A percentile compares a stretch with the other conserved stretches of the same genome.
These are phyloP conservation scores for Tiliacea citrago DNA, from an alignment of 2,888 invertebrate species.

Conservation along the genomic window DNA sequence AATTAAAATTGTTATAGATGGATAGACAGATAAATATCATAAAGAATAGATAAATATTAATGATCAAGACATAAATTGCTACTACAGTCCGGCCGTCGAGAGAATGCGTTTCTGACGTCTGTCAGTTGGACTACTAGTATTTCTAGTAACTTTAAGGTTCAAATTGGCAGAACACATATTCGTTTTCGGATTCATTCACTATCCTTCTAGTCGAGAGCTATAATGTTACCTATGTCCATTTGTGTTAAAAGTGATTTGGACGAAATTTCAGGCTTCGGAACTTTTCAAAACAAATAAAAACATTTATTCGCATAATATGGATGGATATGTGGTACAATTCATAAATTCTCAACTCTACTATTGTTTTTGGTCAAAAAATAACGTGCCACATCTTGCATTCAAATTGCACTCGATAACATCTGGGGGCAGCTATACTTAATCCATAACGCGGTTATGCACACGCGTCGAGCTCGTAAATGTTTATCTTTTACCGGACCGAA, in stretches of 20 bases:
- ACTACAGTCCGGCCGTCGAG: no score
- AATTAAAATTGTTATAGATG: no score
- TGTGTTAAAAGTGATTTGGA: not conserved
- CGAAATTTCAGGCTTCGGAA: not conserved
- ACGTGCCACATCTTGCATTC: slow-evolving; percentile 54
- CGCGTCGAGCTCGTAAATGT: slow-evolving; percentile 66
- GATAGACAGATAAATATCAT: no score
- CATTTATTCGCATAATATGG: not conserved
- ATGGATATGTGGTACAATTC: not conserved
- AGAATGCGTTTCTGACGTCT: no score
- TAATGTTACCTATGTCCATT: not conserved
- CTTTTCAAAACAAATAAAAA: no score
- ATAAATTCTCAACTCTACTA: not conserved
- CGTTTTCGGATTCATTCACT: no score
- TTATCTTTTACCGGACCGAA: slow-evolving; percentile 58
- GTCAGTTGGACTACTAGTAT: no score
- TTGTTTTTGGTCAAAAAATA: slow-evolving; percentile 7
- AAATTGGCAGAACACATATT: no score
- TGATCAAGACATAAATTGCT: not conserved
- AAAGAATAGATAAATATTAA: not conserved
- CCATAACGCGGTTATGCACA: slow-evolving; percentile 67
- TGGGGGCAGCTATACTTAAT: slow-evolving; percentile 57
- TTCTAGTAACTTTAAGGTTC: no score
- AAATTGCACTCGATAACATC: slow-evolving; percentile 52
- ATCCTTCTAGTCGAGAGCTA: not conserved